Evolutionary conservation across 2,888 invertebrate genomes (phyloP).

Genomic region (Ethmia dodecea): DNA sequence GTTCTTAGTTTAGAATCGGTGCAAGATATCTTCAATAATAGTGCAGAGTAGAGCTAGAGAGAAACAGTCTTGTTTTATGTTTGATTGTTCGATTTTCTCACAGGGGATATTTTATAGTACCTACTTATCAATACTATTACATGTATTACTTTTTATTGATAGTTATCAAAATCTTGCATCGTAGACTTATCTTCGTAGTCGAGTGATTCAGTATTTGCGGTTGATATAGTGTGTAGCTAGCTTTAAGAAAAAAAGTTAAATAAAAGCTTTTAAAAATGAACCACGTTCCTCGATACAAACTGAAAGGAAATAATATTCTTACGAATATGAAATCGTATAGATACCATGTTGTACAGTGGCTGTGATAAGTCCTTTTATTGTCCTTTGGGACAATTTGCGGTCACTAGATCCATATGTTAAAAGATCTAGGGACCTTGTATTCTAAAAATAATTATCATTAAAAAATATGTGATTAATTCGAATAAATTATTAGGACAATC

Average conservation of each 20-base stretch:
- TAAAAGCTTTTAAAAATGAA: slow-evolving; percentile 7
- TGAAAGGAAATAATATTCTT: slow-evolving; percentile 10
- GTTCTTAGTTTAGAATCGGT: neutral
- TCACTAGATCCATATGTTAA: slow-evolving; percentile 52
- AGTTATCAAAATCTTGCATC: too few species aligned
- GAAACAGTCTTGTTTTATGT: neutral
- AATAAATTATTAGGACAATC: too few species aligned
- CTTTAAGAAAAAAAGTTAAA: slow-evolving; percentile 13
- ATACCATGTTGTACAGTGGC: slow-evolving; percentile 53
- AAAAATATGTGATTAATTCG: too few species aligned
- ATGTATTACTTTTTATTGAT: too few species aligned
- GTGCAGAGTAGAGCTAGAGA: neutral
- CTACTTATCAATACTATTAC: neutral
- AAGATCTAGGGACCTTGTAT: slow-evolving; percentile 35
- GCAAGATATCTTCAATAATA: too few species aligned
- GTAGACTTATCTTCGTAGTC: slow-evolving; percentile 19
- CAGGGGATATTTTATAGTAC: too few species aligned
- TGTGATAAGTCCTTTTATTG: slow-evolving; percentile 42
- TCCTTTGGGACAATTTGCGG: slow-evolving; percentile 23
- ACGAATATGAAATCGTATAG: slow-evolving; percentile 11
- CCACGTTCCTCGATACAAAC: slow-evolving; percentile 23
- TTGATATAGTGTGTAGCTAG: slow-evolving; percentile 25
- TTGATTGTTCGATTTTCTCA: too few species aligned
- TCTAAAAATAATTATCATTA: slow-evolving; percentile 14
- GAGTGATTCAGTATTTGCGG: slow-evolving; percentile 50